These are phyloP conservation scores for Platyura marginata DNA, from an alignment of 1,140 invertebrate genomes.

Conservation along the genomic window DNA sequence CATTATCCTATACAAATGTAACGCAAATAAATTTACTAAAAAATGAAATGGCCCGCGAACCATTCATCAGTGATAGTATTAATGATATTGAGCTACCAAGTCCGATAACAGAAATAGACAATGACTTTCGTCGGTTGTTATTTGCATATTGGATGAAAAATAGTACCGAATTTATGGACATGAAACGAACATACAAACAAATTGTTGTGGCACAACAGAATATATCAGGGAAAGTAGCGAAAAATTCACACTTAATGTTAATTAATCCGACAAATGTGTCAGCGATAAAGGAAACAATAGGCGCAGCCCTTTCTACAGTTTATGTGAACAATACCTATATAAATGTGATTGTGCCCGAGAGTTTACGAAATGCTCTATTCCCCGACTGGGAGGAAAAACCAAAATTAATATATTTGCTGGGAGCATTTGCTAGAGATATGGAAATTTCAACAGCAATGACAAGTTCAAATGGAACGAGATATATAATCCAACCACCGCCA, in stretches of 20 bases:
- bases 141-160: conserved; percentile 22
- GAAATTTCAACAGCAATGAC: conserved; percentile 16
- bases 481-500: conserved; percentile 16
- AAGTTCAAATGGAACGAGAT: conserved; percentile 15
- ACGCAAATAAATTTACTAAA: conserved; percentile 13
- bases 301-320: not conserved
- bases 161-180: conserved; percentile 11
- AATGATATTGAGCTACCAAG: conserved; percentile 8
- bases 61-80: conserved; percentile 13
- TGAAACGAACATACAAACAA: conserved; percentile 14
- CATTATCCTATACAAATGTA: conserved; percentile 15
- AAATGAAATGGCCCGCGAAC: conserved; percentile 11
- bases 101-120: conserved; percentile 16
- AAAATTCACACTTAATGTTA: conserved; percentile 8
- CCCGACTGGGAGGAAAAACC: conserved; percentile 15
- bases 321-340: not conserved
- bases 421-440: conserved; percentile 16
- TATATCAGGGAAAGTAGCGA: conserved; percentile 8
- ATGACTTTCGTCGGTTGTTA: conserved; percentile 18
- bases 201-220: conserved; percentile 14
- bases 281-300: conserved; percentile 5
- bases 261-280: conserved; percentile 15
- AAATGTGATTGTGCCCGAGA: conserved; percentile 15
- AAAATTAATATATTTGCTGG: conserved; percentile 13
- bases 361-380: conserved; percentile 16